Evolutionary conservation across 2,888 invertebrate species (phyloP), one percentile per base, ranked within the genome.

Genomic region (Monopis laevigella): DNA sequence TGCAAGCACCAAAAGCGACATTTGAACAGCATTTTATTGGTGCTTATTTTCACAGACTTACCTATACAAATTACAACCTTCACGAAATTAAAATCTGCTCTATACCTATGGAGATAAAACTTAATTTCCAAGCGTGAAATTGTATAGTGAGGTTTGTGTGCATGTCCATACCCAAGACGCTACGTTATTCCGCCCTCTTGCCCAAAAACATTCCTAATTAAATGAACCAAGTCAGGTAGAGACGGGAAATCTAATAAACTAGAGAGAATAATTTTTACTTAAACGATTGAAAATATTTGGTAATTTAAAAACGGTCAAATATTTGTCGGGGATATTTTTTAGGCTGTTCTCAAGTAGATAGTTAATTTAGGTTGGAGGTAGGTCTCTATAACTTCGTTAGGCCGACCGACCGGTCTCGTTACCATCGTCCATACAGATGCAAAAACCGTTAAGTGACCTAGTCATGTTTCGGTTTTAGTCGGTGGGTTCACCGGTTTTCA

Each of bases 191-290:
- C 7, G 30, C n/a, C 29, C 40, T n/a, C n/a, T 19, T 24, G 13
- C 34, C 32, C 43, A 56, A 62, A 65, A 68, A 67, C 64, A 65
- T 61, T 54, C 59, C 62, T 69, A 69, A 69, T 69, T 69, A 68
- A 69, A 68, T 67, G 58, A 62, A 53, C 41, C 53, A 45, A 51
- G 63, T 61, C 65, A 67, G 67, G 67, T 68, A 60, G 58, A 54
- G 53, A 56, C 53, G 49, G 53, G 51, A 57, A 65, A 64, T 68
- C 62, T 66, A 65, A 68, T 66, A 66, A n/a, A 32, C 16, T 32
- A 32, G 17, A 32, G 14, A 32, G 16, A 32, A 16, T 32, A 17
- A 14, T 32, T 32, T 14, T n/a, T 32, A 16, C 14, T 28, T 13
- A 16, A 16, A 13, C 30, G 14, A 30, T 14, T 30, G 30, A 30